Percentiles rank a stretch among this genome's conserved stretches.
Evolutionary conservation across 2,888 invertebrate genomes (phyloP).

Genomic region (Tiphia femorata): DNA sequence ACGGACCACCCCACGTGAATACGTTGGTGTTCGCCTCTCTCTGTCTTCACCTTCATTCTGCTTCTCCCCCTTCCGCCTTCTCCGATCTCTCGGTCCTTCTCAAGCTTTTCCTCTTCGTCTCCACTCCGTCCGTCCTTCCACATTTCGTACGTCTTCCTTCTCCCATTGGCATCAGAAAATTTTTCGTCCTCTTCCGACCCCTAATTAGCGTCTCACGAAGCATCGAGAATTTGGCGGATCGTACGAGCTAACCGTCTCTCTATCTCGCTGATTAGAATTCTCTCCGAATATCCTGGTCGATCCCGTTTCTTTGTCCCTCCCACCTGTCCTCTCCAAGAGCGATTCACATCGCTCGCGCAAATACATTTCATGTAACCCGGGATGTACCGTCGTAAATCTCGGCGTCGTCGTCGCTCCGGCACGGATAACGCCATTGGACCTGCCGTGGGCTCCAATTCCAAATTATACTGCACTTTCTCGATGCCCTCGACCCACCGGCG

Average conservation of each 20-base stretch:
- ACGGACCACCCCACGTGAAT: slow-evolving; percentile 55
- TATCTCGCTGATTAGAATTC: too few species aligned
- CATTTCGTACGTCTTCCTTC: neutral
- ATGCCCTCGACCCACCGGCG: slow-evolving; percentile 9
- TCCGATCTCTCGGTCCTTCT: neutral
- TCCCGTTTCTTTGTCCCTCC: neutral
- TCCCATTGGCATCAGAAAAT: neutral
- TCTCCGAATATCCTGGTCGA: too few species aligned
- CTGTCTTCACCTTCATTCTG: slow-evolving; percentile 5
- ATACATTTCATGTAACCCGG: slow-evolving; percentile 3
- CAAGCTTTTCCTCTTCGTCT: neutral
- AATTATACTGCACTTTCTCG: slow-evolving; percentile 33
- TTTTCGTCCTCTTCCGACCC: neutral
- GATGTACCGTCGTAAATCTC: slow-evolving; percentile 11
- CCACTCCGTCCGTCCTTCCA: neutral
- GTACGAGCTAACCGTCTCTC: too few species aligned
- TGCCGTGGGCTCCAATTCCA: slow-evolving; percentile 26
- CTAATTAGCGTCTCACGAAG: too few species aligned
- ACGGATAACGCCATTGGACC: slow-evolving; percentile 41
- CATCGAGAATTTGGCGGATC: too few species aligned
- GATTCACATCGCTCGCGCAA: neutral
- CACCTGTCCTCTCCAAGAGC: too few species aligned
- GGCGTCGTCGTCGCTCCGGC: slow-evolving; percentile 15
- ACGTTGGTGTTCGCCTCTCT: slow-evolving; percentile 38
- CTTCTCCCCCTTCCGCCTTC: neutral